Conservation (phyloP, 2,113 vertebrate genomes). For the Sceloporus tristichus region DNA sequence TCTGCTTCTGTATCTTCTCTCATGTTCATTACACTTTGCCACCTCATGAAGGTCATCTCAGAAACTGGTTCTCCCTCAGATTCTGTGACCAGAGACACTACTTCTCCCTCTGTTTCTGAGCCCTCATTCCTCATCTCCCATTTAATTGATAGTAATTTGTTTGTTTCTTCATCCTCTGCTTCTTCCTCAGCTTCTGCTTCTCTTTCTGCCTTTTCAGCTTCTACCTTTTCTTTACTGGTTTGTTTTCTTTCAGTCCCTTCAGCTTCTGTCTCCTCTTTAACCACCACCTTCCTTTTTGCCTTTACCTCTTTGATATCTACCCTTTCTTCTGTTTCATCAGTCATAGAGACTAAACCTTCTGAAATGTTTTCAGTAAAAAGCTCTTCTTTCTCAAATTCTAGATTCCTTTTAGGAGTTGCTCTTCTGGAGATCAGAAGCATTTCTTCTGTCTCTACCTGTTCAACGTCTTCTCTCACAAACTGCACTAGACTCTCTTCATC, state of each 20-base stretch:
- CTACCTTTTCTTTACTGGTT: not conserved
- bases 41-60: not conserved
- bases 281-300: not conserved
- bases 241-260: not conserved
- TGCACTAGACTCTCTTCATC: not conserved
- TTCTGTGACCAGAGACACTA: not conserved
- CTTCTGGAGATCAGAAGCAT: not conserved
- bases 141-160: not conserved
- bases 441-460: constrained; percentile 18
- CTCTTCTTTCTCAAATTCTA: constrained; percentile 1
- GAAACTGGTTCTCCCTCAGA: not conserved
- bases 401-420: not conserved
- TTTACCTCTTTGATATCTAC: not conserved
- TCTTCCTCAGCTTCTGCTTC: not conserved
- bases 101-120: not conserved
- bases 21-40: not conserved
- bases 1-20: constrained; percentile 9
- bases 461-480: not conserved
- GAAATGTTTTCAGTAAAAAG: constrained; percentile 10
- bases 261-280: not conserved
- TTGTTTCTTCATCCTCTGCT: not conserved
- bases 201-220: not conserved
- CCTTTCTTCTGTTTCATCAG: not conserved
- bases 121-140: not conserved
- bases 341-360: constrained; percentile 15